Base-by-base conservation (phyloP, 2,113 vertebrate species). In the Fulica atra region DNA sequence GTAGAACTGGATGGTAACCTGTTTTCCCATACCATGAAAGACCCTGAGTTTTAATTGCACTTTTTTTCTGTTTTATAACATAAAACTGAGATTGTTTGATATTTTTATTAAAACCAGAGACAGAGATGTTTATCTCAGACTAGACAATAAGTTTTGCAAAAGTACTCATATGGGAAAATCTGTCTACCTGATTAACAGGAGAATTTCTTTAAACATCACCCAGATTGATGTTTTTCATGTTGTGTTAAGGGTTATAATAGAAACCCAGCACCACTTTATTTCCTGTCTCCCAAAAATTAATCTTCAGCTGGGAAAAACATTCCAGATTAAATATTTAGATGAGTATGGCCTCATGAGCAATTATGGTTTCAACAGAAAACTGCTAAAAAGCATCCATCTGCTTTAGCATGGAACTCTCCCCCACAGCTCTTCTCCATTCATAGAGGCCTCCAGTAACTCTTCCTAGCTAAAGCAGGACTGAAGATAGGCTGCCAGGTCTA, bases 51-150 rank as follows among this genome's bases (percentile, higher is more conserved):
- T 77, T 88, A 74, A 95, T 59, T 79, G 56, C 7, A 20, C 40
- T 53, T 42, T 13, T 13, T 74, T 48, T 54, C 26, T 71, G 26
- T 53, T 91, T 81, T 31, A 73, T 28, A 40, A n/a, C 29, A 86
- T 86, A 89, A 91, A 94, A 83, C 10, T 48, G 60, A 83, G 31
- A 74, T 31, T 3, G 2, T 56, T 69, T 91, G 59, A 81, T 84
- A 89, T 74, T 66, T 89, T 88, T 79, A 89, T 85, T 89, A 88
- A 89, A 94, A 64, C 4, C 10, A 84, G 40, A 90, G 31, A 79
- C 29, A 35, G 44, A 93, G 33, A 91, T 48, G 15, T 57, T 42
- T 80, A 38, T 61, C 81, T 87, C 59, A 78, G 50, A 18, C 46
- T 78, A 70, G 65, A 66, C 81, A 92, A 7, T n/a, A 84, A 84